A percentile compares a stretch with the other conserved stretches of the same genome.
Conservation (phyloP, 1,140 invertebrate genomes). For the Tetramorium simillimum region DNA sequence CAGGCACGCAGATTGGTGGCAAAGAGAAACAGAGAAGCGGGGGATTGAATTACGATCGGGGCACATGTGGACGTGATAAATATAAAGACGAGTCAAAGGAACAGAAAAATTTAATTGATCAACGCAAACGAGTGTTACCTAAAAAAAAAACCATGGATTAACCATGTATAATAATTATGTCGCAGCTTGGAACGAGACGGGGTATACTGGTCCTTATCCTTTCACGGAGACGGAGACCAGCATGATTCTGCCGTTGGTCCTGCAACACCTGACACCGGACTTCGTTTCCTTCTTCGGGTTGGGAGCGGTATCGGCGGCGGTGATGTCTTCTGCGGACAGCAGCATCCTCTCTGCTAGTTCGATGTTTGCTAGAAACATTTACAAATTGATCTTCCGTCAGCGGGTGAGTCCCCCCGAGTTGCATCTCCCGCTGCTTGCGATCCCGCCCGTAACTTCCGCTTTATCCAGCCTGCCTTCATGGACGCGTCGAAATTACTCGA, state of each 20-base stretch:
- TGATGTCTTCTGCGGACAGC: slow-evolving; percentile 99
- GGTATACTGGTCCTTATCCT: slow-evolving; percentile 91
- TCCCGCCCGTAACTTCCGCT: neutral
- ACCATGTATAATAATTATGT: slow-evolving; percentile 54
- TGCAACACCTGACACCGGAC: slow-evolving; percentile 97
- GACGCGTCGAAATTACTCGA: neutral
- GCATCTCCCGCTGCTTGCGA: neutral
- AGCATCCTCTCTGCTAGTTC: slow-evolving; percentile 98
- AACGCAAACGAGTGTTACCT: neutral
- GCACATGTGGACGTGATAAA: neutral
- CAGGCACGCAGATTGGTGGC: neutral
- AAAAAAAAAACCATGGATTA: neutral
- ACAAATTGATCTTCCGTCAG: slow-evolving; percentile 98
- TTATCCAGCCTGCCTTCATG: slow-evolving; percentile 1
- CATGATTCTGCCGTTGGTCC: slow-evolving; percentile 98
- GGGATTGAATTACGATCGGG: neutral
- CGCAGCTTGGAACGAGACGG: slow-evolving; percentile 97
- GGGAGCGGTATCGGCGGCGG: slow-evolving; percentile 98
- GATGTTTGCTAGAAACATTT: slow-evolving; percentile 99
- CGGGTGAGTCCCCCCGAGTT: slow-evolving; percentile 86
- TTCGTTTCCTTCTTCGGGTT: slow-evolving; percentile 98
- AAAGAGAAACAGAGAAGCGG: neutral
- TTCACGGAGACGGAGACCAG: slow-evolving; percentile 92
- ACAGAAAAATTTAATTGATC: neutral
- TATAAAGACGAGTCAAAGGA: too few relatives aligned